Base-by-base conservation (phyloP, 2,113 vertebrate species). In the Mustela lutreola region DNA sequence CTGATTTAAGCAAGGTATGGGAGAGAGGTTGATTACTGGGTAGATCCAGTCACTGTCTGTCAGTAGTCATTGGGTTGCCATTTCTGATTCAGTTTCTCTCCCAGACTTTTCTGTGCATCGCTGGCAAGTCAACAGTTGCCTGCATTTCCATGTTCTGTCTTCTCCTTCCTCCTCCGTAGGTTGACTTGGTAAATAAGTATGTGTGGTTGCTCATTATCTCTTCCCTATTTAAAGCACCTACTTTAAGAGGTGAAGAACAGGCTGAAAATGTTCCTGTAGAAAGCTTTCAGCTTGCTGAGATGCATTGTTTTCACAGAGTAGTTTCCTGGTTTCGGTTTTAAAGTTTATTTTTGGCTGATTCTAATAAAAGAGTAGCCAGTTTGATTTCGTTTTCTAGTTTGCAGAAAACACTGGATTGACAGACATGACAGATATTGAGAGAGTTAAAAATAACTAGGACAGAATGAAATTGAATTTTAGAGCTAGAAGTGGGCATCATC, bases 261-360 rank as follows among this genome's bases (percentile, higher is more conserved):
- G 0, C 39, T 87, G 45, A 60, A 93, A 80, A 82, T 65, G 28
- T 87, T 91, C 21, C 39, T 80, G 1, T 53, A 60, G 60, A 94
- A 60, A 26, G 24, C 36, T 60, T 63, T n/a, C 45, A 73, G 45
- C 12, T 94, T 91, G 2, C 56, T 42, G 60, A 60, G 39, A 31
- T 11, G 16, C 67, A 75, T 53, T 67, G 80, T 96, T 88, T 85
- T 79, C 62, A 56, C 8, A 28, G 76, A 91, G 75, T 50, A 28
- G n/a, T 39, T 97, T 93, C 16, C 82, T 94, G 22, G 2, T 65
- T 71, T 33, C 7, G n/a, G 28, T 79, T 82, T 89, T 67, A 53
- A 88, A 89, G 73, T 79, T 79, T 96, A 94, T 97, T 97, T 98
- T 97, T 96, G 93, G 48, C 80, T 94, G 62, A 92, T 56, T 88